Evolutionary conservation across 2,888 invertebrate species (phyloP).

Genomic region (Entomobrya multifasciata): DNA sequence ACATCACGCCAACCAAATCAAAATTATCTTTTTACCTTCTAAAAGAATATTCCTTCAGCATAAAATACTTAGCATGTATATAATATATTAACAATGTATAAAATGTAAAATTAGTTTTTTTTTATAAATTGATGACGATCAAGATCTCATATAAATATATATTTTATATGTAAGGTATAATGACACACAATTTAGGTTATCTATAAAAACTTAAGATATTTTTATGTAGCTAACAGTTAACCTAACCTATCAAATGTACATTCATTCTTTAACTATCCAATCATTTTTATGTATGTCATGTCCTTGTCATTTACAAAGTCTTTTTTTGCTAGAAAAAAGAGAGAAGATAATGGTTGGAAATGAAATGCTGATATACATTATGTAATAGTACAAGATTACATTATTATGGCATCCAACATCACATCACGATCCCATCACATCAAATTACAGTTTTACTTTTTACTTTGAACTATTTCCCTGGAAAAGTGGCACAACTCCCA

Average conservation of each 20-base stretch:
- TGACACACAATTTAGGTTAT: no score
- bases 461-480: neutral
- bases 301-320: constrained; percentile 36
- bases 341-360: constrained; percentile 26
- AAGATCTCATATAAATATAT: no score
- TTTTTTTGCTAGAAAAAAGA: neutral
- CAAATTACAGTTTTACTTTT: constrained; percentile 25
- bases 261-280: neutral
- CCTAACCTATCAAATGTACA: no score
- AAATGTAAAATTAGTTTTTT: neutral
- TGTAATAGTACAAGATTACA: neutral
- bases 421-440: no score
- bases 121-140: no score
- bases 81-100: neutral
- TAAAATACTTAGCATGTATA: neutral
- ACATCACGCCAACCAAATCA: constrained; percentile 42
- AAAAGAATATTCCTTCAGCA: neutral
- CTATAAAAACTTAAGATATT: no score
- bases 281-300: constrained; percentile 33
- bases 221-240: no score
- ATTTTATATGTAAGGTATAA: no score
- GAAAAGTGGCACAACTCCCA: constrained; percentile 12
- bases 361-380: constrained; percentile 32
- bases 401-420: neutral
- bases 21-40: constrained; percentile 8